Conservation (phyloP, 2,888 invertebrate species). For the Pyrocoelia pectoralis region DNA sequence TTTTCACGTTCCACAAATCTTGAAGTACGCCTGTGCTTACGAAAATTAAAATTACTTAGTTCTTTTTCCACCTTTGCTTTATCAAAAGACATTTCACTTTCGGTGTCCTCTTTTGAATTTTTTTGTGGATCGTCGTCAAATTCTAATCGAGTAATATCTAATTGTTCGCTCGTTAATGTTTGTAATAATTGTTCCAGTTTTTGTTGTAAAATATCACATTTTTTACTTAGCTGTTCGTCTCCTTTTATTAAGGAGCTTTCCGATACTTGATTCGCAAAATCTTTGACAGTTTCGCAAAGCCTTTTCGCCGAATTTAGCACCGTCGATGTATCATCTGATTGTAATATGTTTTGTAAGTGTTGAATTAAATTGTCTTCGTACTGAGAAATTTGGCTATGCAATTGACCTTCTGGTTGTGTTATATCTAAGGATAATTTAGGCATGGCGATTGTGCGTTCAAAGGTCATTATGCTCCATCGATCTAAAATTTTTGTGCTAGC, state of each 20-base stretch:
- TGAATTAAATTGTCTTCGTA: conserved; percentile 81
- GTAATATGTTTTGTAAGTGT: conserved; percentile 86
- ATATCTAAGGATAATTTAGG: conserved; percentile 60
- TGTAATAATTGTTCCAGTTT: conserved; percentile 78
- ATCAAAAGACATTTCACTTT: conserved; percentile 58
- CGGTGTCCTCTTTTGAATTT: conserved; percentile 53
- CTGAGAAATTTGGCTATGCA: conserved; percentile 69
- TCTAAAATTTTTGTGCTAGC: conserved; percentile 98
- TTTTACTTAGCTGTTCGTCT: conserved; percentile 69
- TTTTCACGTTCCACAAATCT: conserved; percentile 64
- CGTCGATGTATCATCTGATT: conserved; percentile 77
- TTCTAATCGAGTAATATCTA: conserved; percentile 49
- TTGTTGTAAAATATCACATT: conserved; percentile 77
- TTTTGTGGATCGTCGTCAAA: conserved; percentile 46
- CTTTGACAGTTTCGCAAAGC: conserved; percentile 82
- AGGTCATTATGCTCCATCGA: conserved; percentile 97
- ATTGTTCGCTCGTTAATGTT: conserved; percentile 75
- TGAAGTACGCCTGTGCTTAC: conserved; percentile 56
- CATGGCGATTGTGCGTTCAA: conserved; percentile 77
- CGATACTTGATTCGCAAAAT: conserved; percentile 71
- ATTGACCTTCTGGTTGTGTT: conserved; percentile 57
- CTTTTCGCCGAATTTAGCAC: conserved; percentile 71
- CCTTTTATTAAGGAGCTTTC: conserved; percentile 66
- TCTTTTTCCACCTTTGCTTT: conserved; percentile 56
- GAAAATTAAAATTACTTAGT: conserved; percentile 58